Percentiles rank a stretch among this genome's conserved stretches.
Evolutionary conservation across 1,140 invertebrate species (phyloP).

Genomic region (Anastrepha ludens): DNA sequence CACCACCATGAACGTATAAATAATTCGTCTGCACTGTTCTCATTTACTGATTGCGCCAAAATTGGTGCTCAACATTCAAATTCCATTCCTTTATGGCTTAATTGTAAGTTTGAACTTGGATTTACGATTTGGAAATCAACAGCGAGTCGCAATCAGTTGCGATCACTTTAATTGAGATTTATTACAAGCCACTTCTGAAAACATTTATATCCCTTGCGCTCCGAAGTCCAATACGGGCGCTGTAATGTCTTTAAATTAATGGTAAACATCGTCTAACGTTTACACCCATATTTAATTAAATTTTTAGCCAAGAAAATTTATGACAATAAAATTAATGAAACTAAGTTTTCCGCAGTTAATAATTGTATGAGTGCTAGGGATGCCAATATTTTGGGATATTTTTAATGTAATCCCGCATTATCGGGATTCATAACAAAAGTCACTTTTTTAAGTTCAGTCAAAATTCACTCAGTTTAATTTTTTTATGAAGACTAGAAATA

Average conservation of each 20-base stretch:
- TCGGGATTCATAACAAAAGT: no score
- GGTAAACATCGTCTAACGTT: background rate
- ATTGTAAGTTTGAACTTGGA: background rate
- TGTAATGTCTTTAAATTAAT: background rate
- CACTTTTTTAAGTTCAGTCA: no score
- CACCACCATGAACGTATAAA: no score
- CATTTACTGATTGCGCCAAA: no score
- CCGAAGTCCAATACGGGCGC: background rate
- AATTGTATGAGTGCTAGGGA: no score
- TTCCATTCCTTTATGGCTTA: no score
- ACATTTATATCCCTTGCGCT: background rate
- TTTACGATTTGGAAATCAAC: background rate
- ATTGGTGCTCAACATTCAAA: no score
- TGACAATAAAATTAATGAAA: background rate
- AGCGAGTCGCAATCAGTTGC: background rate
- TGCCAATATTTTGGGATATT: no score
- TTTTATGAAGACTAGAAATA: no score
- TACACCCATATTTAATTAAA: background rate
- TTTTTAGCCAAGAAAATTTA: background rate
- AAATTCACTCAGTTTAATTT: no score
- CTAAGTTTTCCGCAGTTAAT: background rate
- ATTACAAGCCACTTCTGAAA: background rate
- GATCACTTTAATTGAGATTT: background rate
- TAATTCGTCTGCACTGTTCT: no score
- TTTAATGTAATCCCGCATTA: no score